phyloP scores from a whole-genome alignment of 2,113 vertebrate genomes.

The Ctenodactylus gundi region DNA sequence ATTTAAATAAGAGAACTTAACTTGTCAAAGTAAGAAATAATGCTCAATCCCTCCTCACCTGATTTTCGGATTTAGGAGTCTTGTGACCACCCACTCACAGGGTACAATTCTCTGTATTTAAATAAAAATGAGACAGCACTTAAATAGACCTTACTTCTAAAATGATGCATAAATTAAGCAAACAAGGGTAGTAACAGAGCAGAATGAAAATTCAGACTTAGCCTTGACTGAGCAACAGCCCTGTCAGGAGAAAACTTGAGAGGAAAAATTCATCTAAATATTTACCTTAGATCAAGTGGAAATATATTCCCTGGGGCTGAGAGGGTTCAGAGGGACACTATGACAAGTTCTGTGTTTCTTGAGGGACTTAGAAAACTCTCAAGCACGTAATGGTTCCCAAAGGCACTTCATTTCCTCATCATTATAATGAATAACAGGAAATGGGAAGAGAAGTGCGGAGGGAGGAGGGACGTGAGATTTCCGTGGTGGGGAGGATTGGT shows the following conservation, averaged over 20 bases:
- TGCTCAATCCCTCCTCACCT: background rate
- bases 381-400: slow-evolving; percentile 27
- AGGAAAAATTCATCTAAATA: background rate
- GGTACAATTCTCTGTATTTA: background rate
- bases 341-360: background rate
- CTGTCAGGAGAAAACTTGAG: background rate
- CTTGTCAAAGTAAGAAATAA: background rate
- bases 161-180: background rate
- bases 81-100: background rate
- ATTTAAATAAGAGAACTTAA: background rate
- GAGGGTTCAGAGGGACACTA: background rate
- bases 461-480: background rate
- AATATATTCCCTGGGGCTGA: background rate
- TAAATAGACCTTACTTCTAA: background rate
- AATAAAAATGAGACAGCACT: background rate
- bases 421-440: background rate
- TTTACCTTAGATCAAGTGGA: background rate
- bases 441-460: background rate
- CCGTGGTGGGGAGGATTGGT: background rate
- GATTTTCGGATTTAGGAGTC: background rate
- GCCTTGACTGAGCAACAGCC: background rate
- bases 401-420: background rate
- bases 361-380: background rate
- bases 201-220: background rate
- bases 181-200: background rate